Conservation (phyloP, 2,113 vertebrate species). For the Solea solea region DNA sequence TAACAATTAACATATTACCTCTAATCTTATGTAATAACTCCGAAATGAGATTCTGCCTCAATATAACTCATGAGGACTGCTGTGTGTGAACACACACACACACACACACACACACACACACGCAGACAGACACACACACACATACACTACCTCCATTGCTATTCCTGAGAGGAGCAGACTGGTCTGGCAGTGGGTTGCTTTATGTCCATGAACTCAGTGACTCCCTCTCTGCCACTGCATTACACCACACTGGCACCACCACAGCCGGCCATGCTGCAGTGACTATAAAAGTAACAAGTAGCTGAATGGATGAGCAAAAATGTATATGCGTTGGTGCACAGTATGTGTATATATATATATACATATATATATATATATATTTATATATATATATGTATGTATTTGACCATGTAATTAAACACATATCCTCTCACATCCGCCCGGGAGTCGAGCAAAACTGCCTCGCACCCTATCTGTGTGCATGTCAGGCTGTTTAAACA, state of each 20-base stretch:
- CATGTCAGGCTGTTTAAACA: conserved; percentile 67
- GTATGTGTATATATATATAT: background rate
- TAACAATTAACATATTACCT: too few relatives aligned
- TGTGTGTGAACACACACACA: background rate
- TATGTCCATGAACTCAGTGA: conserved; percentile 77
- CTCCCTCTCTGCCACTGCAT: conserved; percentile 65
- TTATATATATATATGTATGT: background rate
- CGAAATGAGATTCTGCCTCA: too few relatives aligned
- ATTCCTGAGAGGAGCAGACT: conserved; percentile 73
- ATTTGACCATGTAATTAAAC: conserved; percentile 6
- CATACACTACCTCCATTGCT: conserved; percentile 68
- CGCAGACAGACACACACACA: conserved; percentile 8
- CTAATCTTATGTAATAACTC: too few relatives aligned
- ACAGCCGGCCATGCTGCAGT: conserved; percentile 51
- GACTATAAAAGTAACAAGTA: background rate
- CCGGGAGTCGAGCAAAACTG: conserved; percentile 16
- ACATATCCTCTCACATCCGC: conserved; percentile 19
- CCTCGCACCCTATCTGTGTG: conserved; percentile 29
- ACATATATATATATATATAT: background rate
- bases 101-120: background rate
- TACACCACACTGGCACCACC: conserved; percentile 59
- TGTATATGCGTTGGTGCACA: conserved; percentile 8
- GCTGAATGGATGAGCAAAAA: conserved; percentile 1
- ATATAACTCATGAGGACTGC: too few relatives aligned
- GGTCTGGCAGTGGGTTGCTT: conserved; percentile 72